Evolutionary conservation across 2,113 vertebrate genomes (phyloP).

Genomic region (Gallinago paraguaiae): DNA sequence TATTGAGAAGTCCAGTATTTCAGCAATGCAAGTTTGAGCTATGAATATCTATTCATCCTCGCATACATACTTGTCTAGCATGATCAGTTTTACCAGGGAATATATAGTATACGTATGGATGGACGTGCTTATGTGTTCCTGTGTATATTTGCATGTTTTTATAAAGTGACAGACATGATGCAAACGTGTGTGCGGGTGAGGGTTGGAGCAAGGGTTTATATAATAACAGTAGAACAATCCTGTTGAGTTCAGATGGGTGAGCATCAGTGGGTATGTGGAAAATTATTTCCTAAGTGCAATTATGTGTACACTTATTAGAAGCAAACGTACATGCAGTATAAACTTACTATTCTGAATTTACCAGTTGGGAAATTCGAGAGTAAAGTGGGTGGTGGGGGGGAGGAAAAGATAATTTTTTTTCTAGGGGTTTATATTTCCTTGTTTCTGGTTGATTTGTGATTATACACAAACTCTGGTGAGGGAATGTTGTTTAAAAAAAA

Average conservation of each 20-base stretch:
- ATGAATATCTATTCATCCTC: not conserved
- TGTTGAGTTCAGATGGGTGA: not conserved
- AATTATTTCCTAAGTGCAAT: not conserved
- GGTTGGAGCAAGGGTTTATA: not conserved
- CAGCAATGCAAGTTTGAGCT: not conserved
- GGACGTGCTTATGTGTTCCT: not conserved
- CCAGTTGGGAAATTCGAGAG: not conserved
- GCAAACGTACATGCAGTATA: not conserved
- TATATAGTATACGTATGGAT: accelerated
- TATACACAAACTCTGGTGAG: not conserved
- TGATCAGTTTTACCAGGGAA: not conserved
- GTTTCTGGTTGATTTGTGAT: not conserved
- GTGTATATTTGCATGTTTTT: not conserved
- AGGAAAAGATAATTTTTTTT: too few relatives aligned
- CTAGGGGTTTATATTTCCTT: not conserved
- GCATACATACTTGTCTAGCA: not conserved
- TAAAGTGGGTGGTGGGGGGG: not conserved
- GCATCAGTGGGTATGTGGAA: not conserved
- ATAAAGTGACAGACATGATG: not conserved
- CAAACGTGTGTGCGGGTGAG: not conserved
- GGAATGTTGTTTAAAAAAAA: not conserved
- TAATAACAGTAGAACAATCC: not conserved
- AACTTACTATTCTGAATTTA: not conserved
- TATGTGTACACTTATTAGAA: not conserved
- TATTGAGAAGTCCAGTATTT: not conserved